These are phyloP conservation scores for Acromyrmex heyeri DNA, from an alignment of 1,140 invertebrate species.

Conservation along the genomic window DNA sequence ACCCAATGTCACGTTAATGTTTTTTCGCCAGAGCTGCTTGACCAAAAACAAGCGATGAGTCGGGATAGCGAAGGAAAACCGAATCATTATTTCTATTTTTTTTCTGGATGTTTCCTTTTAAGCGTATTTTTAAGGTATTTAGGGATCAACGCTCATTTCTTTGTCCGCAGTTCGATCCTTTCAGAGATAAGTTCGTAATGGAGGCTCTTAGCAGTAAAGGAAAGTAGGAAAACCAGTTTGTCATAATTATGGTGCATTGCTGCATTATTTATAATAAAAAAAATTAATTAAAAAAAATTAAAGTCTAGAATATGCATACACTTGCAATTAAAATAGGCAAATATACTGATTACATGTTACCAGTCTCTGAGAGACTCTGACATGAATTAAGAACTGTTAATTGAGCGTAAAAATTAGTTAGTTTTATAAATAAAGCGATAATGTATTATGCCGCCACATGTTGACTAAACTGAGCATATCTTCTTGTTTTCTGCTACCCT, in stretches of 20 bases:
- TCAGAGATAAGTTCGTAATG: neutral
- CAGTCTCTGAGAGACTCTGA: neutral
- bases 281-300: neutral
- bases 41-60: constrained; percentile 13
- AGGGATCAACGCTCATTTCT: neutral
- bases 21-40: constrained; percentile 1
- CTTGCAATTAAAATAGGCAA: neutral
- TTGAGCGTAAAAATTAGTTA: constrained; percentile 39
- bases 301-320: neutral
- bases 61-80: neutral
- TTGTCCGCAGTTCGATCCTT: constrained; percentile 6
- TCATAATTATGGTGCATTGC: neutral
- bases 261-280: too few relatives aligned
- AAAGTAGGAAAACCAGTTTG: neutral
- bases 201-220: neutral
- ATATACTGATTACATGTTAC: neutral
- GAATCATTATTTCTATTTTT: neutral
- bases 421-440: constrained; percentile 1
- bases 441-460: neutral
- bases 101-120: neutral
- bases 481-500: neutral
- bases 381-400: neutral
- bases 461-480: neutral
- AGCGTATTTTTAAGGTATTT: neutral
- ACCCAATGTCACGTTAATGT: neutral